These are phyloP conservation scores for Drosophila oshimai DNA, from an alignment of 1,140 invertebrate genomes.

Conservation along the genomic window DNA sequence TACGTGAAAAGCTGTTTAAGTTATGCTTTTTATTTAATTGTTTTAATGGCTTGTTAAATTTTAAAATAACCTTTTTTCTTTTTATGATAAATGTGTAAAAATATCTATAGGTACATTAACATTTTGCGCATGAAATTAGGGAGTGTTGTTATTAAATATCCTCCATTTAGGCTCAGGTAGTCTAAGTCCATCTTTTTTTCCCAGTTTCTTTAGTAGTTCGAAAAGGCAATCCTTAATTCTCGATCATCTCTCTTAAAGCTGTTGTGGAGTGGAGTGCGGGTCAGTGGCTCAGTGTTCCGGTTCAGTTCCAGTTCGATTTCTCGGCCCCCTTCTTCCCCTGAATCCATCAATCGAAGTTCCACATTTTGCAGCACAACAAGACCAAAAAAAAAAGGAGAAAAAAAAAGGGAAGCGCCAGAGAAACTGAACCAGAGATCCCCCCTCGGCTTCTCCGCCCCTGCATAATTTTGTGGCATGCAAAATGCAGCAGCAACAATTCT, in stretches of 20 bases:
- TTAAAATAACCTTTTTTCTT: no score
- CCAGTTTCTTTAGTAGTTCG: neutral
- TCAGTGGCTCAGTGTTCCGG: slow-evolving; percentile 25
- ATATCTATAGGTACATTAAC: no score
- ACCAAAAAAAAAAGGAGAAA: neutral
- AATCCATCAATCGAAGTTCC: slow-evolving; percentile 9
- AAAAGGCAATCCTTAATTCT: neutral
- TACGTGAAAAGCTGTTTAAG: no score
- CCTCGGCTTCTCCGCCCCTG: neutral
- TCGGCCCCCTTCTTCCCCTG: no score
- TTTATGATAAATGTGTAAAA: no score
- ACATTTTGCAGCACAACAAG: neutral
- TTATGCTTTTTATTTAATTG: no score
- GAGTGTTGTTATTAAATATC: no score
- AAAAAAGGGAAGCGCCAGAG: slow-evolving; percentile 1
- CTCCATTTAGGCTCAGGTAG: no score
- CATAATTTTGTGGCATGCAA: slow-evolving; percentile 68
- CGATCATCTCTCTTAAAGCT: slow-evolving; percentile 12
- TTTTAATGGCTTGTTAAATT: no score
- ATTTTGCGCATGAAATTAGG: no score
- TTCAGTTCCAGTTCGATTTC: slow-evolving; percentile 27
- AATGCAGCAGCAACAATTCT: slow-evolving; percentile 47
- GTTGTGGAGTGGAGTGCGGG: neutral
- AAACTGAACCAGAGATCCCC: slow-evolving; percentile 6
- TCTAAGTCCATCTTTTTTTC: neutral